Conservation (phyloP, 2,888 invertebrate genomes). For the Cremastinae sp. region DNA sequence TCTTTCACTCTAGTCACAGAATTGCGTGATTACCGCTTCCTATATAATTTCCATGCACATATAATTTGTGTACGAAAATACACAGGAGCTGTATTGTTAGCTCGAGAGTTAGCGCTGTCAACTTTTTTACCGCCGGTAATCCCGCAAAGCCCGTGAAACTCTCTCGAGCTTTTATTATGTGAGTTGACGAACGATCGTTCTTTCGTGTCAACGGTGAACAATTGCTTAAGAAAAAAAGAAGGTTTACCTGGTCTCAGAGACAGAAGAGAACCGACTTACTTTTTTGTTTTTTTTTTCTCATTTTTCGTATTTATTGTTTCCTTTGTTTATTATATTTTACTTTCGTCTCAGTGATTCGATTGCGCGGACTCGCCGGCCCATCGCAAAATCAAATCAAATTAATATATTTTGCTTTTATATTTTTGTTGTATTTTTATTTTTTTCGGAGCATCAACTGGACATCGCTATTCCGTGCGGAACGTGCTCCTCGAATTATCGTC, state of each 20-base stretch:
- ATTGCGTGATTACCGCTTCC: conserved; percentile 54
- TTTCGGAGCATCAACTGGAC: conserved; percentile 37
- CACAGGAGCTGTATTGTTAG: conserved; percentile 9
- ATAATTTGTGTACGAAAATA: background rate
- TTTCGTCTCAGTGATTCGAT: too few species aligned
- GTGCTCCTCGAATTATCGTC: conserved; percentile 29
- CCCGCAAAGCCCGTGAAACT: conserved; percentile 61
- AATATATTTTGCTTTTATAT: background rate
- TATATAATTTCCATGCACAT: conserved; percentile 50
- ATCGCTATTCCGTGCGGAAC: conserved; percentile 38
- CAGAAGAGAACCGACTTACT: conserved; percentile 26
- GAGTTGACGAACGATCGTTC: conserved; percentile 72
- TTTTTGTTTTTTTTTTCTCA: background rate
- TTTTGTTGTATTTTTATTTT: background rate
- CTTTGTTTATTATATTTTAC: conserved; percentile 4
- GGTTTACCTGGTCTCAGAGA: conserved; percentile 21
- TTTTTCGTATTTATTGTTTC: conserved; percentile 15
- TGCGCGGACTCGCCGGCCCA: too few species aligned
- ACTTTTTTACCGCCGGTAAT: conserved; percentile 48
- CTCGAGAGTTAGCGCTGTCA: conserved; percentile 42
- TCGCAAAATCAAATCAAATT: too few species aligned
- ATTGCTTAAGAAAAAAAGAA: conserved; percentile 51
- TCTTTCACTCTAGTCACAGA: conserved; percentile 41
- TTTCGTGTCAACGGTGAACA: conserved; percentile 67
- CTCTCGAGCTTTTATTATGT: conserved; percentile 68